phyloP scores from a whole-genome alignment of 2,888 invertebrate genomes.

The Escarpia spicata region DNA sequence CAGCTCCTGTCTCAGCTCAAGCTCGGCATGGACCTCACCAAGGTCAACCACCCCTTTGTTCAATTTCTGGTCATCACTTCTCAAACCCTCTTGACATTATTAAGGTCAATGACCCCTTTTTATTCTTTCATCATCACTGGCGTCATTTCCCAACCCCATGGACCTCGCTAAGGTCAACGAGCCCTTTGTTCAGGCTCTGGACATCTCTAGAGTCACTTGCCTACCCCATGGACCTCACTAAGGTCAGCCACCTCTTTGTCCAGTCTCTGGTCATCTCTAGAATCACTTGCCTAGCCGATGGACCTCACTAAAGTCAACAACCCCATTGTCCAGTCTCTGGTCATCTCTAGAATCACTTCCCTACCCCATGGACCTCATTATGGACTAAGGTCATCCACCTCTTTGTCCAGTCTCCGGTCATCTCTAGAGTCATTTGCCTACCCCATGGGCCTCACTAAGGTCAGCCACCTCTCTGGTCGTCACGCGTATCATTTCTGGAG shows the following conservation, averaged over 20 bases:
- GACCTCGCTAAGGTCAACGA: background rate
- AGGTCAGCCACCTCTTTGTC: background rate
- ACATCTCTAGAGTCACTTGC: background rate
- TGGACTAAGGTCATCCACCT: background rate
- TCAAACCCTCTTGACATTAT: conserved; percentile 69
- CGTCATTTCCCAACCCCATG: background rate
- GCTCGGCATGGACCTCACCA: conserved; percentile 69
- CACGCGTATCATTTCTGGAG: no score
- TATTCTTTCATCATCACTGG: background rate
- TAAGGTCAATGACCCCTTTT: conserved; percentile 52
- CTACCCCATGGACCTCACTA: background rate
- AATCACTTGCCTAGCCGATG: background rate
- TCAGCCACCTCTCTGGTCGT: background rate
- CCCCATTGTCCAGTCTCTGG: no score
- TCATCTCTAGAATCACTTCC: background rate
- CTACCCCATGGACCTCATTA: background rate
- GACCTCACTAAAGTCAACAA: background rate
- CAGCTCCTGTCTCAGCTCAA: conserved; percentile 68
- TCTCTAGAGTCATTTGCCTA: background rate
- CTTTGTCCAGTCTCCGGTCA: no score
- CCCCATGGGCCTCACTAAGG: background rate
- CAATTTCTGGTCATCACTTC: conserved; percentile 57
- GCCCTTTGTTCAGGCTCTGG: no score
- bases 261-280: background rate
- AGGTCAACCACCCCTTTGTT: conserved; percentile 51